Evolutionary conservation across 2,888 invertebrate genomes (phyloP), one percentile per base, ranked within the genome.

Genomic region (Embidobia sp.): DNA sequence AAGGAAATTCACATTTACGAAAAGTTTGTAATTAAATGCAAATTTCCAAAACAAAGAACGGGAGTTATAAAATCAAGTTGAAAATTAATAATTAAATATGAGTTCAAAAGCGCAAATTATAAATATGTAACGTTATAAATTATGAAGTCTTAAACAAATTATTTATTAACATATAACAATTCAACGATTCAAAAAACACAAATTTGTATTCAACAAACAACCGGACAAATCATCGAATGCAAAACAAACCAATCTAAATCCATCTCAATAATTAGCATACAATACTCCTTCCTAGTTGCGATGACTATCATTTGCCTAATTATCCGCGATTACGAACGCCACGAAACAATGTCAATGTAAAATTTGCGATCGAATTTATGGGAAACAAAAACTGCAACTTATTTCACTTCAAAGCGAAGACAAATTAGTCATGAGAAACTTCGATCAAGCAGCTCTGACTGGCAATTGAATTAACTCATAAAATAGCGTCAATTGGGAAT

Each of bases 221-320:
- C n/a, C n/a, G n/a, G n/a, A n/a, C n/a, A 22, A 22, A 22, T n/a
- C n/a, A 51, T 26, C 6, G 7, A 18, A 42, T 18, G n/a, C 18
- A 19, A 44, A 16, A 31, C 10, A 42, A 19, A 18, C 8, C 13
- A 18, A 51, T 35, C 33, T n/a, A n/a, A 35, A 51, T 35, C 31
- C 26, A 8, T 18, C 57, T 31, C 11, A 7, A 5, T 35, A 16
- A 53, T 66, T 53, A 53, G 33, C 64, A 66, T 66, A 53, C 64
- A 53, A 66, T 44, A 13, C 13, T 1, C 15, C 53, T 49, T 63
- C 49, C 63, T 40, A 29, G 18, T 66, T 35, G 33, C 16, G 33
- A 33, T 44, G 22, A 11, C 7, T 26, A 44, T 44, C 40, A 2
- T 33, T 22, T 29, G 15, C n/a, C 40, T 44, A 66, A 66, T 53